Percentiles rank a stretch among this genome's conserved stretches.
These are phyloP conservation scores for Caenorhabditis auriculariae DNA, from an alignment of 2,888 invertebrate species.

Conservation along the genomic window DNA sequence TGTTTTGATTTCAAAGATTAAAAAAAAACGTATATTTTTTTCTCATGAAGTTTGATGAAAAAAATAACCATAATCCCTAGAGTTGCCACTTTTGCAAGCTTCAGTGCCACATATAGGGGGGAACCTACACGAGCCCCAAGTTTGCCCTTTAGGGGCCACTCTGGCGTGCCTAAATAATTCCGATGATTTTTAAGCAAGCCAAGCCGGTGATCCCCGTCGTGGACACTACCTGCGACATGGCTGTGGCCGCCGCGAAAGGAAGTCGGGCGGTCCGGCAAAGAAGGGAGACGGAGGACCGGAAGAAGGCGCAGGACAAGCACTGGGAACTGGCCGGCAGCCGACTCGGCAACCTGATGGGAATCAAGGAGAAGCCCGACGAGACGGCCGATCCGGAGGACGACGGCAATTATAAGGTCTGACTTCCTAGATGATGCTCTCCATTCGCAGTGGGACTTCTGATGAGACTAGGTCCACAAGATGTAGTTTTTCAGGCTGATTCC, in stretches of 20 bases:
- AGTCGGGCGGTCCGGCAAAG: constrained; percentile 84
- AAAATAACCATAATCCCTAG: too few species aligned
- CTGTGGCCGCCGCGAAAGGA: constrained; percentile 89
- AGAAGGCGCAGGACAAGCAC: constrained; percentile 92
- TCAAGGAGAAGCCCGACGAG: constrained; percentile 77
- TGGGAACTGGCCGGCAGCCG: constrained; percentile 97
- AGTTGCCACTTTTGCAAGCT: too few species aligned
- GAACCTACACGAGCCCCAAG: too few species aligned
- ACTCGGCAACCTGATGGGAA: constrained; percentile 93
- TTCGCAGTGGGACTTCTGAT: neutral
- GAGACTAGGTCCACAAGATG: neutral
- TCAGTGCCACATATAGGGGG: too few species aligned
- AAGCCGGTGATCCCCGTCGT: constrained; percentile 60
- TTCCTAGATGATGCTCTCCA: too few species aligned
- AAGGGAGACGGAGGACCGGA: constrained; percentile 93
- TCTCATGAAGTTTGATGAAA: too few species aligned
- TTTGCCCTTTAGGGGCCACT: constrained; percentile 79
- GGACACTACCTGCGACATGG: constrained; percentile 97
- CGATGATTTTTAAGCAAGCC: constrained; percentile 32
- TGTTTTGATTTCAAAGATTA: too few species aligned
- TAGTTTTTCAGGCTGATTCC: constrained; percentile 67
- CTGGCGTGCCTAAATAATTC: too few species aligned
- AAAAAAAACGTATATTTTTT: too few species aligned
- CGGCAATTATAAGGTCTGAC: constrained; percentile 26
- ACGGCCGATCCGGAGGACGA: constrained; percentile 62